Percentiles rank a stretch among this genome's conserved stretches.
Evolutionary conservation across 2,888 invertebrate species (phyloP).

Genomic region (Diarsia brunnea): DNA sequence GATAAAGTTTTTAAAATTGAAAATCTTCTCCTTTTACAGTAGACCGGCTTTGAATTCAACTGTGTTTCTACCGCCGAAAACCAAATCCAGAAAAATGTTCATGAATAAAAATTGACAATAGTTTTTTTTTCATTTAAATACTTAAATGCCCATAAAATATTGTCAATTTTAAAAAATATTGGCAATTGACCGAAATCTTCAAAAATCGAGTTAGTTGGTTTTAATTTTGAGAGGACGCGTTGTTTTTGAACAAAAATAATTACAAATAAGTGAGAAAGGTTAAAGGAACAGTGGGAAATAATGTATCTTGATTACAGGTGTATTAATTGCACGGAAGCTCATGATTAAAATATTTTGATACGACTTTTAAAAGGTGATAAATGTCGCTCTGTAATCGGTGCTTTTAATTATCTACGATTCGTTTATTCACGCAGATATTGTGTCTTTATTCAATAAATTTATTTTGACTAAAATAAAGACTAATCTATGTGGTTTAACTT

Average conservation of each 20-base stretch:
- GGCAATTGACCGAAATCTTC: too few species aligned
- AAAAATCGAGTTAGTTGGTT: not conserved
- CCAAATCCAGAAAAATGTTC: too few species aligned
- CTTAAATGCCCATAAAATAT: too few species aligned
- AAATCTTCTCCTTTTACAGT: too few species aligned
- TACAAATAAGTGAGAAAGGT: slow-evolving; percentile 44
- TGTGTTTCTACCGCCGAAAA: too few species aligned
- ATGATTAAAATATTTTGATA: slow-evolving; percentile 26
- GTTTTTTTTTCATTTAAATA: too few species aligned
- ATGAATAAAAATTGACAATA: too few species aligned
- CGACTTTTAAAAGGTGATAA: not conserved
- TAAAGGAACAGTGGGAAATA: slow-evolving; percentile 29
- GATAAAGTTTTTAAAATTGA: too few species aligned
- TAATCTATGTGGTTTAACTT: not conserved
- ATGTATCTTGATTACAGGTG: slow-evolving; percentile 42
- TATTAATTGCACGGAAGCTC: slow-evolving; percentile 44
- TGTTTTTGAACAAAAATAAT: slow-evolving; percentile 55
- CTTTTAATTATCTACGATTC: not conserved
- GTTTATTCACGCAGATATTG: not conserved
- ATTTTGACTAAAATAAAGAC: not conserved
- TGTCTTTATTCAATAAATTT: not conserved
- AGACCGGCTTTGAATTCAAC: too few species aligned
- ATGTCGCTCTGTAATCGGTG: not conserved
- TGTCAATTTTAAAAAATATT: too few species aligned
- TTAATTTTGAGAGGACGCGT: slow-evolving; percentile 68